A percentile compares a stretch with the other conserved stretches of the same genome.
Evolutionary conservation across 2,113 vertebrate genomes (phyloP).

Genomic region (Puffinus mauretanicus): DNA sequence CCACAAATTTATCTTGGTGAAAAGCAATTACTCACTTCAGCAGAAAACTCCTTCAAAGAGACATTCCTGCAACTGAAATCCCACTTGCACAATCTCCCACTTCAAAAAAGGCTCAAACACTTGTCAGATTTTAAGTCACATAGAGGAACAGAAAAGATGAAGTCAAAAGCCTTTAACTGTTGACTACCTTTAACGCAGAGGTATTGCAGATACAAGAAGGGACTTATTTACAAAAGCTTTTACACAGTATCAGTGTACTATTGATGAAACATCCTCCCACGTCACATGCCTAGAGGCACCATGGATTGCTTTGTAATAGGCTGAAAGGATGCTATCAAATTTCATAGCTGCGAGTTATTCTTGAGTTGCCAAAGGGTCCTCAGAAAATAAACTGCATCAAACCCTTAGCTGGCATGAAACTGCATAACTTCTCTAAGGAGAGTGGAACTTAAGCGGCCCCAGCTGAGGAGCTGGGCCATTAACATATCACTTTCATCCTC

Average conservation of each 20-base stretch:
- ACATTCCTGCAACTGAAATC: background rate
- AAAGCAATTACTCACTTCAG: background rate
- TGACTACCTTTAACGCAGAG: background rate
- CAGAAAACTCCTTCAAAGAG: background rate
- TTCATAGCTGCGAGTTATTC: background rate
- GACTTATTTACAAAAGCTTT: background rate
- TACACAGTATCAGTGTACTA: background rate
- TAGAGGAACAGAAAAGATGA: background rate
- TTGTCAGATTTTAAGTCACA: background rate
- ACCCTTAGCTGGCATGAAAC: background rate
- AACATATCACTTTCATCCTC: rapidly evolving
- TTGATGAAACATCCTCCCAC: background rate
- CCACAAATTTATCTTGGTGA: background rate
- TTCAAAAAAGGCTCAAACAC: background rate
- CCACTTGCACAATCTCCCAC: background rate
- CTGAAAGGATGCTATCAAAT: background rate
- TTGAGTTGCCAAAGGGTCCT: background rate
- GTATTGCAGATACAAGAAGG: background rate
- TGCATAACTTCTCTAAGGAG: rapidly evolving
- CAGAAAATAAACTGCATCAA: background rate
- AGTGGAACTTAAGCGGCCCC: background rate
- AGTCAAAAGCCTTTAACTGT: background rate
- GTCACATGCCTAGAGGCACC: background rate
- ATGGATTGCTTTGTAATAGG: background rate
- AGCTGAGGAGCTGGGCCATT: background rate